These are phyloP conservation scores for Ectemnius continuus DNA, from an alignment of 2,888 invertebrate genomes.

Conservation along the genomic window DNA sequence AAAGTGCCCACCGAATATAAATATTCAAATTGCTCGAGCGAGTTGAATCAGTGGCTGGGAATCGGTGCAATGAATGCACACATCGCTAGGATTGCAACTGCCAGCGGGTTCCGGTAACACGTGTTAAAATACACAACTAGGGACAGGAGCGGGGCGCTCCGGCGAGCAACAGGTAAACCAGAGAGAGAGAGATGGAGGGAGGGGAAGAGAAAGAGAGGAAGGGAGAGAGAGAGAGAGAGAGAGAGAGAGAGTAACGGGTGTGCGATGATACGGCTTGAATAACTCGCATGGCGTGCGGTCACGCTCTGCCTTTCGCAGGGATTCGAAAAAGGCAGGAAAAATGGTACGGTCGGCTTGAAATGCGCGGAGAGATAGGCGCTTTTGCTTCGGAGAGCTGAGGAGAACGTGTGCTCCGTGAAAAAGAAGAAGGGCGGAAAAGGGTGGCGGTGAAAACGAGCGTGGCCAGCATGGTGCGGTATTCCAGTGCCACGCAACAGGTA, in stretches of 20 bases:
- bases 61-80: no score
- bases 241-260: slow-evolving; percentile 10
- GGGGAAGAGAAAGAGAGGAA: slow-evolving; percentile 11
- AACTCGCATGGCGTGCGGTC: slow-evolving; percentile 2
- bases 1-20: no score
- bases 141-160: not conserved
- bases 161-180: slow-evolving; percentile 31
- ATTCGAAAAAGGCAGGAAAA: no score
- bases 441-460: no score
- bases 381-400: no score
- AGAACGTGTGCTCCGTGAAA: no score
- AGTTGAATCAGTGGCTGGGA: no score
- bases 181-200: not conserved
- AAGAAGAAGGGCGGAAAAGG: no score
- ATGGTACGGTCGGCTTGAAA: no score
- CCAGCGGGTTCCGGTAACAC: not conserved
- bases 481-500: slow-evolving; percentile 4
- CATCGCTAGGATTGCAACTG: no score
- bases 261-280: not conserved
- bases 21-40: no score
- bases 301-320: slow-evolving; percentile 7
- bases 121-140: not conserved
- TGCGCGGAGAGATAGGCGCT: no score
- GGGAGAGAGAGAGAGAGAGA: slow-evolving; percentile 12
- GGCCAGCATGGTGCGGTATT: not conserved